Evolutionary conservation across 1,140 invertebrate species (phyloP).

Genomic region (Meloidogyne exigua): DNA sequence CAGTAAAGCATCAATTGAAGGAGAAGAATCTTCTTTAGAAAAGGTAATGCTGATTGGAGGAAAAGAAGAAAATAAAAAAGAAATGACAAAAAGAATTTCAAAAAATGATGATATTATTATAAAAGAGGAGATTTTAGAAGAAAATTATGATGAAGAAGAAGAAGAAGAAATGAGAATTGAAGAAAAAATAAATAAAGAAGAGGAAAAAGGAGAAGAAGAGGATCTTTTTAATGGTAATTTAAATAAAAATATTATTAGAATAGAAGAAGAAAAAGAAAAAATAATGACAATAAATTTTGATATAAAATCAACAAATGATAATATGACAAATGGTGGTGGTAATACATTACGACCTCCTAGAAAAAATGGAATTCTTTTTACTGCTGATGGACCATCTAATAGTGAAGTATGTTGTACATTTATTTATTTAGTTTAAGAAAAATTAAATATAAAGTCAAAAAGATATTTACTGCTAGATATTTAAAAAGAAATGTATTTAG

Average conservation of each 20-base stretch:
- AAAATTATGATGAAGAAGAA: neutral
- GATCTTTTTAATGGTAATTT: neutral
- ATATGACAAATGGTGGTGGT: no score
- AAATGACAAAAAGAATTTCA: neutral
- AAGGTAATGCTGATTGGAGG: neutral
- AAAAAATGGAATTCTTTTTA: slow-evolving; percentile 51
- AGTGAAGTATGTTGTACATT: slow-evolving; percentile 27
- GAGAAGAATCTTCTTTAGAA: neutral
- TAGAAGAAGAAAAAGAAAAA: slow-evolving; percentile 11
- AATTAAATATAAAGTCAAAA: no score
- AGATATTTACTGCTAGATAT: no score
- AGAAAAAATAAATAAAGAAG: neutral
- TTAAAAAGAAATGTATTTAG: no score
- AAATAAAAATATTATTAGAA: neutral
- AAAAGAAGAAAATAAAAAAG: slow-evolving; percentile 9
- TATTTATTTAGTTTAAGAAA: no score
- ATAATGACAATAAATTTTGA: neutral
- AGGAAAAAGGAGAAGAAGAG: neutral
- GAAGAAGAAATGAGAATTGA: slow-evolving; percentile 7
- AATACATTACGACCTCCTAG: slow-evolving; percentile 15
- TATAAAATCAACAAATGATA: no score
- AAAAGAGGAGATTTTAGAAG: neutral
- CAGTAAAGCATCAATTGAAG: neutral
- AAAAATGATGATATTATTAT: neutral
- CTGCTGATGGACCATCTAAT: slow-evolving; percentile 22